Conservation (phyloP, 1,140 invertebrate species). For the Onthophagus taurus region DNA sequence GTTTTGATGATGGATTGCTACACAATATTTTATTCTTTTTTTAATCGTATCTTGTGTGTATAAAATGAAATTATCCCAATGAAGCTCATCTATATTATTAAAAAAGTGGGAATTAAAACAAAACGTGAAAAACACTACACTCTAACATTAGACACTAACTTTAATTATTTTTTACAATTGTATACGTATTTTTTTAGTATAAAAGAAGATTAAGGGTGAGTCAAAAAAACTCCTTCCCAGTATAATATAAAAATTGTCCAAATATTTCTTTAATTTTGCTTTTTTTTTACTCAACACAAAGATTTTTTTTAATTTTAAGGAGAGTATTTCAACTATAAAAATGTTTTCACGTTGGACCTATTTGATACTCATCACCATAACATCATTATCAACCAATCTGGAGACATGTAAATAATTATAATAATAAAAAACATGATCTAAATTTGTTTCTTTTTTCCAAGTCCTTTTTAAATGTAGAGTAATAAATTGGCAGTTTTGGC, state of each 20-base stretch:
- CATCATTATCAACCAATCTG: slow-evolving; percentile 4
- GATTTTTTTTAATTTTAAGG: too few species aligned
- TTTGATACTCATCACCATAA: not conserved
- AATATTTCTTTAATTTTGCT: slow-evolving; percentile 25
- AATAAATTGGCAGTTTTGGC: slow-evolving; percentile 24
- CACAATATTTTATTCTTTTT: too few species aligned
- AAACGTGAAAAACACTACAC: slow-evolving; percentile 12
- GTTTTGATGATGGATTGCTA: slow-evolving; percentile 12
- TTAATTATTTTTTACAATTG: slow-evolving; percentile 33
- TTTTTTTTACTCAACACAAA: too few species aligned
- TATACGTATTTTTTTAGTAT: slow-evolving; percentile 28
- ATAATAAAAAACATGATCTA: slow-evolving; percentile 4
- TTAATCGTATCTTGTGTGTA: too few species aligned
- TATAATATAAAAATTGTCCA: slow-evolving; percentile 26
- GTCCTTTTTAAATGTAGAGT: not conserved
- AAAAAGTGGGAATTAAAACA: slow-evolving; percentile 9
- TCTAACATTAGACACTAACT: slow-evolving; percentile 23
- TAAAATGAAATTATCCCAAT: slow-evolving; percentile 12
- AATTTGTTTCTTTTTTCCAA: too few species aligned
- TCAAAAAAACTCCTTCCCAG: slow-evolving; percentile 21
- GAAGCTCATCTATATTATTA: slow-evolving; percentile 12
- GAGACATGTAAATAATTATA: slow-evolving; percentile 3
- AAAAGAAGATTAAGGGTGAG: too few species aligned
- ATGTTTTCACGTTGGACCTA: slow-evolving; percentile 14
- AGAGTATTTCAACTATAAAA: slow-evolving; percentile 24